phyloP scores from a whole-genome alignment of 2,113 vertebrate species.

The Poecile atricapillus region DNA sequence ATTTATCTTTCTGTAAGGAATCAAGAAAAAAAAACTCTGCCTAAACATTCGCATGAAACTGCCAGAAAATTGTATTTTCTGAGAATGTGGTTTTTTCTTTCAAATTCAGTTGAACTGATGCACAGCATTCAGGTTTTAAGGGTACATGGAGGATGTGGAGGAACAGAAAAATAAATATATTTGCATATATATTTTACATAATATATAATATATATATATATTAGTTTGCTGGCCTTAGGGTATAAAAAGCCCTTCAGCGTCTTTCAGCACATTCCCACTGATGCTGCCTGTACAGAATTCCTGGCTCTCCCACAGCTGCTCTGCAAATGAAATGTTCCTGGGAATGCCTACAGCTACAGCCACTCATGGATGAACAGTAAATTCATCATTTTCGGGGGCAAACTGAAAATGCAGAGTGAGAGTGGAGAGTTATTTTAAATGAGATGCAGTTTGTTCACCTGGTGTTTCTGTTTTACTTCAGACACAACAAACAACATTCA shows the following conservation, averaged over 20 bases:
- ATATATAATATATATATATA: no score
- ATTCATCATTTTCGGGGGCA: neutral
- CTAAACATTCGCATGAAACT: rapidly evolving
- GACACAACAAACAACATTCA: rapidly evolving
- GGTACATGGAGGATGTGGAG: neutral
- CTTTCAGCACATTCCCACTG: neutral
- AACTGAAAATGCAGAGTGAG: neutral
- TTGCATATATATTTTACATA: no score
- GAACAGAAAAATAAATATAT: neutral
- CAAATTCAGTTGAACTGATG: neutral
- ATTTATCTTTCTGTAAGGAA: neutral
- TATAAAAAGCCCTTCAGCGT: neutral
- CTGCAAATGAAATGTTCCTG: neutral
- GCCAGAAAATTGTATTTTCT: neutral
- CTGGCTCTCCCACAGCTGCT: neutral
- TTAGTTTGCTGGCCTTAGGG: neutral
- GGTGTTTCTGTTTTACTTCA: neutral
- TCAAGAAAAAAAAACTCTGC: neutral
- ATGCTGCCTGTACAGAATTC: neutral
- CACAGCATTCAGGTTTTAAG: neutral
- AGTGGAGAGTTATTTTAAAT: neutral
- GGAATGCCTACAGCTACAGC: neutral
- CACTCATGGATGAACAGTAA: neutral
- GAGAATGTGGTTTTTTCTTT: rapidly evolving
- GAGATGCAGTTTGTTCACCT: neutral